These are phyloP conservation scores for Choristoneura fumiferana DNA, from an alignment of 1,140 invertebrate species.

Conservation along the genomic window DNA sequence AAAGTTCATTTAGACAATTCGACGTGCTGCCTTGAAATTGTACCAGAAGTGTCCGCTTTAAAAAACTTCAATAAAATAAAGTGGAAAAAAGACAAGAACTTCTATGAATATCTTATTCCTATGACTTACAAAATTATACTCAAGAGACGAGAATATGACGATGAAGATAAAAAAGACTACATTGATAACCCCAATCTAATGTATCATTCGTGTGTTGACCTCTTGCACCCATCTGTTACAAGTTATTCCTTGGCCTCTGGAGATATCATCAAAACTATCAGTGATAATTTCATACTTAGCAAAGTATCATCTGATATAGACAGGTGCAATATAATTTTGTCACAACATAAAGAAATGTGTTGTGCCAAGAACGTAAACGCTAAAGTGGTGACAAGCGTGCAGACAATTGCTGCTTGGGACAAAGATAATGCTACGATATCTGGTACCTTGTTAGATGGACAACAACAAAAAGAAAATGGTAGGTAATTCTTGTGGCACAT, in stretches of 20 bases:
- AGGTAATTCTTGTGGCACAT: too few relatives aligned
- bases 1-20: constrained; percentile 34
- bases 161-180: constrained; percentile 14
- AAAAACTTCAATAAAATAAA: constrained; percentile 57
- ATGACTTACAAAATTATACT: constrained; percentile 59
- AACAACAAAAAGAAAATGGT: too few relatives aligned
- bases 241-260: constrained; percentile 31
- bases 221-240: constrained; percentile 36
- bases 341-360: background rate
- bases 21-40: constrained; percentile 56
- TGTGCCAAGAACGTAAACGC: background rate
- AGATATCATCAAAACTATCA: constrained; percentile 42
- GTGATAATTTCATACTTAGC: constrained; percentile 44
- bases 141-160: constrained; percentile 30
- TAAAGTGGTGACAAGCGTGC: background rate
- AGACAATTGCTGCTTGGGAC: background rate
- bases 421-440: too few relatives aligned
- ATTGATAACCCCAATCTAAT: constrained; percentile 34
- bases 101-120: constrained; percentile 54
- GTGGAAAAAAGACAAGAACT: constrained; percentile 43
- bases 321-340: background rate
- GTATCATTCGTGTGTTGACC: constrained; percentile 64
- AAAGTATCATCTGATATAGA: constrained; percentile 22
- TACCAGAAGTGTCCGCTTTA: constrained; percentile 48
- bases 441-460: too few relatives aligned